Percentiles rank a stretch among this genome's conserved stretches.
Evolutionary conservation across 2,888 invertebrate species (phyloP).

Genomic region (Lithophane leautieri): DNA sequence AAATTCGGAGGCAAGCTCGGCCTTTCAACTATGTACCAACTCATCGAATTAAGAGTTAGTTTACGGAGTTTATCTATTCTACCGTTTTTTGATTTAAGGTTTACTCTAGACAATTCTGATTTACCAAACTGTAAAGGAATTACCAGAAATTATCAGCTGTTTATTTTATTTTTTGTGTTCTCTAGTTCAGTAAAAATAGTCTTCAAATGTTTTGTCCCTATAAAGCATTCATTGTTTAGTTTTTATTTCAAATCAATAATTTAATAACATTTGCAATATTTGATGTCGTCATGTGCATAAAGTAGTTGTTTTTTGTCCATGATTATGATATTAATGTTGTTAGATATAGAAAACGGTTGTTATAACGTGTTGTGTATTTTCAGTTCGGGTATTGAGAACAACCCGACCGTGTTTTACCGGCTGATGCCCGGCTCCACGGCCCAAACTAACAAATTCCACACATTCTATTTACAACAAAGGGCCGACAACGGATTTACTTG

Average conservation of each 20-base stretch:
- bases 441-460: slow-evolving; percentile 98
- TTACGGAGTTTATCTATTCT: slow-evolving; percentile 15
- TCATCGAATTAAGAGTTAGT: slow-evolving; percentile 31
- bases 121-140: slow-evolving; percentile 61
- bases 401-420: slow-evolving; percentile 98
- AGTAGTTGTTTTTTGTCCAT: slow-evolving; percentile 70
- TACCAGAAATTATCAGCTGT: slow-evolving; percentile 30
- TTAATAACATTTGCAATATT: slow-evolving; percentile 50
- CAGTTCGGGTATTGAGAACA: slow-evolving; percentile 99
- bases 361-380: slow-evolving; percentile 79
- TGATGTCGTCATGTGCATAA: slow-evolving; percentile 78
- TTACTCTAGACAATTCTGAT: slow-evolving; percentile 19
- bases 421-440: slow-evolving; percentile 98
- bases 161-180: slow-evolving; percentile 35
- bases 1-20: slow-evolving; percentile 17
- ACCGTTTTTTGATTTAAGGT: slow-evolving; percentile 21
- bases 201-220: slow-evolving; percentile 41
- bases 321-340: slow-evolving; percentile 42
- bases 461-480: slow-evolving; percentile 98
- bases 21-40: slow-evolving; percentile 38
- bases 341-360: slow-evolving; percentile 55
- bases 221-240: slow-evolving; percentile 48
- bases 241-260: slow-evolving; percentile 19
- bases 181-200: slow-evolving; percentile 51
- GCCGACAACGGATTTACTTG: slow-evolving; percentile 97